Percentiles rank a stretch among this genome's conserved stretches.
Evolutionary conservation across 1,140 invertebrate species (phyloP).

Genomic region (Penaeus indicus): DNA sequence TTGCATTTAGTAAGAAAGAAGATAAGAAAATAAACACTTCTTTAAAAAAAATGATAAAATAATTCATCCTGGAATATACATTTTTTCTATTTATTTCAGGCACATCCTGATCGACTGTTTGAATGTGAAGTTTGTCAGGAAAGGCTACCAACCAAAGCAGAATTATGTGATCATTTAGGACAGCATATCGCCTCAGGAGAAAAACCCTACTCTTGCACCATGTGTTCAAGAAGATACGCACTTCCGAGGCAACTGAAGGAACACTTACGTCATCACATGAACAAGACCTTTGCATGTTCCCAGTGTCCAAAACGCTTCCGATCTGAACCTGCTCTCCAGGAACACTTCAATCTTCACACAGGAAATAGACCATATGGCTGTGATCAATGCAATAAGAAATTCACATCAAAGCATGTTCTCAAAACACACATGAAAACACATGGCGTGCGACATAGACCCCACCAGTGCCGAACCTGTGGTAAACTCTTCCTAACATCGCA

Average conservation of each 20-base stretch:
- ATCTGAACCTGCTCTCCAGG: constrained; percentile 75
- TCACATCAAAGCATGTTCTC: constrained; percentile 83
- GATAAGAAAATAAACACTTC: background rate
- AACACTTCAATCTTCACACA: constrained; percentile 79
- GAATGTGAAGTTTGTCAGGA: constrained; percentile 81
- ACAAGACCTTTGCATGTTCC: constrained; percentile 61
- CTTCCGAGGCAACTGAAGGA: constrained; percentile 79
- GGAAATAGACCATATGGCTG: constrained; percentile 80
- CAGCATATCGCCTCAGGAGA: constrained; percentile 77
- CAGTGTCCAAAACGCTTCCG: constrained; percentile 73
- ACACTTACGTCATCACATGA: constrained; percentile 65
- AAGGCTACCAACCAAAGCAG: constrained; percentile 76
- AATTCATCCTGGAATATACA: background rate
- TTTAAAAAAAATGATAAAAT: background rate
- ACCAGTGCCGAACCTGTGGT: constrained; percentile 77
- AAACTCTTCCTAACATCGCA: constrained; percentile 83
- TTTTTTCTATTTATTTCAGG: constrained; percentile 52
- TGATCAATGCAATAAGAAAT: constrained; percentile 78
- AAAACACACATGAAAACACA: constrained; percentile 83
- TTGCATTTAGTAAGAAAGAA: too few relatives aligned
- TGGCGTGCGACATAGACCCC: constrained; percentile 78
- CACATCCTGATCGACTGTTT: constrained; percentile 72
- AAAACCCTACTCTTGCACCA: constrained; percentile 78
- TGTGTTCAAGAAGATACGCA: constrained; percentile 77
- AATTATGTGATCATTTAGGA: constrained; percentile 78